These are phyloP conservation scores for Protomyctophum bolini DNA, from an alignment of 2,113 vertebrate species.

Conservation along the genomic window DNA sequence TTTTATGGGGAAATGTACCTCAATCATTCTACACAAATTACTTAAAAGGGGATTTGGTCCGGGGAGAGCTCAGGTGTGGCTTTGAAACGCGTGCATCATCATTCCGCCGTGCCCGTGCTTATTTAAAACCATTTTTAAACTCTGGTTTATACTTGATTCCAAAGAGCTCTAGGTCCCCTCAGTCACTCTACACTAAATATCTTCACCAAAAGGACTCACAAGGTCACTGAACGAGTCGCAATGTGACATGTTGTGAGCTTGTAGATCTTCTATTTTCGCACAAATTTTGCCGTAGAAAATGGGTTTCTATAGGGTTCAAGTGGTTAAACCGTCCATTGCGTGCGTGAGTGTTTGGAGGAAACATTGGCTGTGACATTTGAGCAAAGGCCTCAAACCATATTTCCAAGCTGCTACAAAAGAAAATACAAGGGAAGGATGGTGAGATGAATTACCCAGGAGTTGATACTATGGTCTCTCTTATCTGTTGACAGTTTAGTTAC, in stretches of 20 bases:
- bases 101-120: slow-evolving; percentile 4
- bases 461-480: slow-evolving; percentile 78
- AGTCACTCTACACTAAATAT: too few relatives aligned
- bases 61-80: neutral
- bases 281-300: too few relatives aligned
- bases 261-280: too few relatives aligned
- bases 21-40: slow-evolving; percentile 11
- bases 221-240: too few relatives aligned
- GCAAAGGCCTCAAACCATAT: slow-evolving; percentile 88
- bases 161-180: too few relatives aligned
- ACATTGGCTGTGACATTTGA: slow-evolving; percentile 88
- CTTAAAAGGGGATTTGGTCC: neutral
- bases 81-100: slow-evolving; percentile 4
- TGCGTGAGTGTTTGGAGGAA: slow-evolving; percentile 82
- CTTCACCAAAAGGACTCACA: too few relatives aligned
- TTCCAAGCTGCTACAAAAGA: slow-evolving; percentile 84
- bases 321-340: slow-evolving; percentile 40
- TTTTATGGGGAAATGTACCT: slow-evolving; percentile 8
- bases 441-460: slow-evolving; percentile 83
- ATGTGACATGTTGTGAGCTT: too few relatives aligned
- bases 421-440: slow-evolving; percentile 81
- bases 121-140: slow-evolving; percentile 2
- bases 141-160: too few relatives aligned
- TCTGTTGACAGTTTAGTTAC: slow-evolving; percentile 83
- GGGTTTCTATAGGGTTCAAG: too few relatives aligned